Evolutionary conservation across 1,140 invertebrate genomes (phyloP).

Genomic region (Myzus persicae): DNA sequence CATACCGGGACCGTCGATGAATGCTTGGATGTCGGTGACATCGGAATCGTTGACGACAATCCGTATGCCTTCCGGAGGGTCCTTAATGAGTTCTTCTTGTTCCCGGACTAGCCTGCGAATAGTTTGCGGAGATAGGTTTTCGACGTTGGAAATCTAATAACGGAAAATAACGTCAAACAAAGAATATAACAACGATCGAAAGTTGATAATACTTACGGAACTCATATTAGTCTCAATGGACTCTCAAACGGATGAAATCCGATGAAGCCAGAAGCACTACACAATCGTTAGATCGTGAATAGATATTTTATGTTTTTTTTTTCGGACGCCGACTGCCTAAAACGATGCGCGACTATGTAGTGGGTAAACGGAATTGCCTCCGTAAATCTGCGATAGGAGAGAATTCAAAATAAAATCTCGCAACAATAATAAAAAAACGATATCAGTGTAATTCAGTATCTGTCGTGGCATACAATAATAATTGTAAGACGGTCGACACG

Average conservation of each 20-base stretch:
- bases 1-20: conserved; percentile 86
- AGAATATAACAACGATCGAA: background rate
- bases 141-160: conserved; percentile 82
- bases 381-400: background rate
- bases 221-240: conserved; percentile 23
- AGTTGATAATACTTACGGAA: background rate
- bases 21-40: conserved; percentile 90
- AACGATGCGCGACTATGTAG: no score
- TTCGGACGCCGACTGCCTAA: background rate
- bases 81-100: conserved; percentile 76
- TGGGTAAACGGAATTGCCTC: background rate
- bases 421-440: conserved; percentile 9
- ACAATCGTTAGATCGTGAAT: background rate
- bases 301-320: background rate
- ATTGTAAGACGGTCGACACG: background rate
- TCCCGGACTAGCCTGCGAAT: conserved; percentile 85
- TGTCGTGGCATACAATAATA: conserved; percentile 36
- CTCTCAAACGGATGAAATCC: background rate
- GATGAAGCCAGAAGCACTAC: no score
- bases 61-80: conserved; percentile 89
- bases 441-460: conserved; percentile 4
- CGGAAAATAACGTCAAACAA: background rate
- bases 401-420: background rate
- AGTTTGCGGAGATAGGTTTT: conserved; percentile 92
- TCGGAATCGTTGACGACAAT: conserved; percentile 88